Base-by-base conservation (phyloP, 1,140 invertebrate genomes). In the Heliconius hermathena region DNA sequence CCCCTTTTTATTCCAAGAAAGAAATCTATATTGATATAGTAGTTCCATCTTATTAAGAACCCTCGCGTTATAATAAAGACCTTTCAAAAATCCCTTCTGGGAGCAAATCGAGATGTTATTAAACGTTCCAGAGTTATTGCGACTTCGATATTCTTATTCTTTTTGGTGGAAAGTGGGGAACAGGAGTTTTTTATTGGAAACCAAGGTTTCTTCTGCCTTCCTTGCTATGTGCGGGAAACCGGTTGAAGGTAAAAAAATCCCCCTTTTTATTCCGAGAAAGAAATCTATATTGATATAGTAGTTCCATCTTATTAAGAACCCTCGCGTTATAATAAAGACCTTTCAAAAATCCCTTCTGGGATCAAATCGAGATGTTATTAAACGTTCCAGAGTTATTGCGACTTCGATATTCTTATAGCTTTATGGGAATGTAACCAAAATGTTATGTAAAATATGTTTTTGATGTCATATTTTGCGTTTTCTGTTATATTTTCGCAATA, bases 1-100 rank as follows among this genome's bases (percentile, higher is more conserved):
- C 4, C 4, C 41, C 13, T 46, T 52, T 60, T 11, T 60, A 60
- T 11, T 22, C n/a, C 9, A 60, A 60, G 8, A 60, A n/a, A n/a
- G n/a, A 66, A 66, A 22, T 13, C 13, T 11, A 66, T 22, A 66
- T 13, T 66, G 60, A 29, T 66, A 29, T 26, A 66, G 22, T 29
- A 66, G 22, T 66, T 66, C 22, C 2, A 66, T 66, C 60, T 66
- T 66, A 66, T 66, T 66, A 66, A 66, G 60, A 66, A 66, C 60
- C 60, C 22, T 66, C 22, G 60, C 60, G 60, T 66, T 16, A 5
- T 66, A 16, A 66, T 66, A 26, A 16, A 66, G 22, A 66, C 26
- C 60, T 13, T 66, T 66, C 8, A 22, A 16, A 66, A 26, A 29
- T 66, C 22, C 22, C 60, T 66, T 29, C 60, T 66, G 22, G 26